A percentile compares a stretch with the other conserved stretches of the same genome.
Evolutionary conservation across 2,797 vertebrate genomes (phyloP).

Genomic region (Coilia nasus): DNA sequence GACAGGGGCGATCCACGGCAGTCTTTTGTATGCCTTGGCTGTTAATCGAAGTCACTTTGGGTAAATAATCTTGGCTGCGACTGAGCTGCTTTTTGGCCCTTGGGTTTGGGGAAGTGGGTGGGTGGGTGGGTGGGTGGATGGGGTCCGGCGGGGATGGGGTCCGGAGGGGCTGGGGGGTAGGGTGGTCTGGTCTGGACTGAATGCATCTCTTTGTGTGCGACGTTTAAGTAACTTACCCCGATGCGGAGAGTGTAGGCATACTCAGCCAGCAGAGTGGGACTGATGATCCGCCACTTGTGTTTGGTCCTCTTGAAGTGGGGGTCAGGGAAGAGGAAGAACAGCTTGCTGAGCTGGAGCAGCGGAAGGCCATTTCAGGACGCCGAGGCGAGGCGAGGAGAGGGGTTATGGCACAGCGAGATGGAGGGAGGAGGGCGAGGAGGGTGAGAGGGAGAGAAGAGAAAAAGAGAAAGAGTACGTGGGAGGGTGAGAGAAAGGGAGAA

Average conservation of each 20-base stretch:
- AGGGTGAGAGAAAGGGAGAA: background rate
- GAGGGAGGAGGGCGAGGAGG: background rate
- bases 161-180: too few species aligned
- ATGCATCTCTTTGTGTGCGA: background rate
- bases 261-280: constrained; percentile 86
- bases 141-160: background rate
- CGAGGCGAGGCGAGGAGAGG: background rate
- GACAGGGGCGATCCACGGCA: background rate
- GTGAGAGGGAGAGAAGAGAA: constrained; percentile 11
- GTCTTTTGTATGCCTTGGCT: constrained; percentile 4
- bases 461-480: background rate
- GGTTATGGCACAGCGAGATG: constrained; percentile 38
- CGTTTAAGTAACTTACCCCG: constrained; percentile 39
- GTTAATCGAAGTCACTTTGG: constrained; percentile 20
- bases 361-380: constrained; percentile 8
- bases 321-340: constrained; percentile 96
- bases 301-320: constrained; percentile 96
- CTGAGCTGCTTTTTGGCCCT: constrained; percentile 20
- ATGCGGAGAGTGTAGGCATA: constrained; percentile 86
- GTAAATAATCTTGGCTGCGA: constrained; percentile 11
- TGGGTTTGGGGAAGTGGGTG: background rate
- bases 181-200: background rate
- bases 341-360: constrained; percentile 82
- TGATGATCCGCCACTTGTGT: constrained; percentile 95
- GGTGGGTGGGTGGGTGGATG: background rate